A percentile compares a stretch with the other conserved stretches of the same genome.
phyloP scores from a whole-genome alignment of 2,797 vertebrate species.

The Argya squamiceps region DNA sequence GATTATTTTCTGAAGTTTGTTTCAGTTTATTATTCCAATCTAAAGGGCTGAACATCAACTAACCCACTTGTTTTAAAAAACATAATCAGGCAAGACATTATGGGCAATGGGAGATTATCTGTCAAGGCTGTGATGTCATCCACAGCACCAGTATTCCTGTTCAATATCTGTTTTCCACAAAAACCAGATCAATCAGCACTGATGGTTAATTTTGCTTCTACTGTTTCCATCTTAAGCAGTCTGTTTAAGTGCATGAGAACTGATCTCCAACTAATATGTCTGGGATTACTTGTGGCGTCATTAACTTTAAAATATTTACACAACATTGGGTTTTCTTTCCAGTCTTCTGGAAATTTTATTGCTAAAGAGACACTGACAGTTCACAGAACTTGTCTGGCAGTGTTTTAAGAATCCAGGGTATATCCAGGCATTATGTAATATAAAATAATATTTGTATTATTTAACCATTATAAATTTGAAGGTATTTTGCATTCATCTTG shows the following conservation, averaged over 20 bases:
- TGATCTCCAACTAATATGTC: neutral
- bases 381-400: neutral
- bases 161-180: neutral
- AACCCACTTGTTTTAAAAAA: neutral
- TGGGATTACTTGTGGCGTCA: neutral
- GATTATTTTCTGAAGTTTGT: neutral
- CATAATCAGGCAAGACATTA: neutral
- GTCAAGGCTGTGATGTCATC: neutral
- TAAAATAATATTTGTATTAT: neutral
- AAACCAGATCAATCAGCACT: neutral
- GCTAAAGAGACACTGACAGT: neutral
- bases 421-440: neutral
- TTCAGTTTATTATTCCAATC: neutral
- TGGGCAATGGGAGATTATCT: neutral
- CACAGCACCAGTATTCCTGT: neutral
- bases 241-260: neutral
- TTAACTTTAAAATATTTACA: neutral
- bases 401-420: neutral
- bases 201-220: neutral
- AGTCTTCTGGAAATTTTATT: neutral
- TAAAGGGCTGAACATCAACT: neutral
- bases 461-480: neutral
- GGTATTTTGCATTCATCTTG: neutral
- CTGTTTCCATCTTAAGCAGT: neutral
- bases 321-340: neutral